Base-by-base conservation (phyloP, 2,113 vertebrate species). In the Phrynocephalus versicolor region DNA sequence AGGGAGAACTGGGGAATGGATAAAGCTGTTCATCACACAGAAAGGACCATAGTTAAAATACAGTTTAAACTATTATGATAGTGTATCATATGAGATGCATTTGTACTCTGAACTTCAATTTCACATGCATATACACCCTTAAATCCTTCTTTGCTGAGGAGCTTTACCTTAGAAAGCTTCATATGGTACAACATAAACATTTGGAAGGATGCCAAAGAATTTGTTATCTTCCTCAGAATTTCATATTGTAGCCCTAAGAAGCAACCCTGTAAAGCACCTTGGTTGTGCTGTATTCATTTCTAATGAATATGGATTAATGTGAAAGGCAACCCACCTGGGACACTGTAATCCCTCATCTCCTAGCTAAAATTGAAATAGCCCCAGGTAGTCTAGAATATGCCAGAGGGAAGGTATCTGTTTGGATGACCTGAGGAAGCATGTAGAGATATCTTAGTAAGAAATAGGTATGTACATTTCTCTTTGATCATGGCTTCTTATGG, bases 231-330 rank as follows among this genome's bases (percentile, higher is more conserved):
- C 57, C 85, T 77, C 39, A 71, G 55, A 60, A 30, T 85, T 81
- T 77, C 81, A 71, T 88, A 78, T 39, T 62, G 33, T 69, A 85
- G 72, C 51, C 41, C 76, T 72, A 88, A 82, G 69, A 65, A 82
- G 37, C n/a, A 71, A 39, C 75, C 82, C 62, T 35, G 72, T 85
- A 72, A 81, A 27, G 74, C 84, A 41, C 25, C 57, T 27, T 74
- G 55, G 70, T 35, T 83, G 77, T 65, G 13, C 55, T n/a, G n/a
- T 55, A 57, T 71, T 6, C 64, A 21, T 58, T 79, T 35, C n/a
- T 60, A 80, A 84, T n/a, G 64, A 74, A n/a, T 7, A 71, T 78
- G 78, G 2, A 74, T 84, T 45, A 86, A 76, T 15, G 33, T 19
- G 15, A 19, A 13, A 15, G 12, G 8, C 2, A 2, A 57, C 18